Percentiles rank a stretch among this genome's conserved stretches.
These are phyloP conservation scores for Scaptomyza pallida DNA, from an alignment of 1,140 invertebrate species.

Conservation along the genomic window DNA sequence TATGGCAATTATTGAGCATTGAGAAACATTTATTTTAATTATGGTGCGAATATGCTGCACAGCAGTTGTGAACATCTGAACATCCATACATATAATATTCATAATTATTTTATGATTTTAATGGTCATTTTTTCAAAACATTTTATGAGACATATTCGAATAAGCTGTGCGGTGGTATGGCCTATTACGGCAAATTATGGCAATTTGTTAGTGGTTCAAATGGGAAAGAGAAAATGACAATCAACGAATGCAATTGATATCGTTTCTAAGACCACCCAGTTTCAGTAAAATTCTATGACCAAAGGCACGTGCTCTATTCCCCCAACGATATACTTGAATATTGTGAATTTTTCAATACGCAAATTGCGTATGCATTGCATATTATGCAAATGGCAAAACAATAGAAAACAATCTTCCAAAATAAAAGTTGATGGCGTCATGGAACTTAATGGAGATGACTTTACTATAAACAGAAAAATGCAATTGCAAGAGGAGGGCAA, in stretches of 20 bases:
- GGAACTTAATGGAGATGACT: conserved; percentile 54
- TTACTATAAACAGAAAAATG: conserved; percentile 12
- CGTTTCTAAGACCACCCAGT: background rate
- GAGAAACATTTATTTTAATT: conserved; percentile 79
- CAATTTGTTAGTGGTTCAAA: conserved; percentile 27
- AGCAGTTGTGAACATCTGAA: background rate
- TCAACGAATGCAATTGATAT: background rate
- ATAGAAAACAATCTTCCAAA: conserved; percentile 17
- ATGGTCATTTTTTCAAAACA: conserved; percentile 52
- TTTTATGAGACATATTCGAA: conserved; percentile 58
- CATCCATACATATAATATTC: too few relatives aligned
- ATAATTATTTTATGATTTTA: conserved; percentile 59
- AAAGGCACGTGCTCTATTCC: conserved; percentile 24
- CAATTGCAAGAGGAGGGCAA: conserved; percentile 44
- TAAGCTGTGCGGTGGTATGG: conserved; percentile 23
- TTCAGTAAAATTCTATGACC: conserved; percentile 32
- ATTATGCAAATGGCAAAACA: conserved; percentile 68
- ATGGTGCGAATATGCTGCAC: conserved; percentile 60
- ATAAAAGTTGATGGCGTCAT: conserved; percentile 40
- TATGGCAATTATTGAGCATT: conserved; percentile 77
- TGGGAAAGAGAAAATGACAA: background rate
- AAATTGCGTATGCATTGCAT: conserved; percentile 64
- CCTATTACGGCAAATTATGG: conserved; percentile 54
- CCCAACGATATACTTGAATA: conserved; percentile 4
- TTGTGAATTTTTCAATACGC: conserved; percentile 24